Conservation (phyloP, 2,113 vertebrate species). For the Nibea albiflora region DNA sequence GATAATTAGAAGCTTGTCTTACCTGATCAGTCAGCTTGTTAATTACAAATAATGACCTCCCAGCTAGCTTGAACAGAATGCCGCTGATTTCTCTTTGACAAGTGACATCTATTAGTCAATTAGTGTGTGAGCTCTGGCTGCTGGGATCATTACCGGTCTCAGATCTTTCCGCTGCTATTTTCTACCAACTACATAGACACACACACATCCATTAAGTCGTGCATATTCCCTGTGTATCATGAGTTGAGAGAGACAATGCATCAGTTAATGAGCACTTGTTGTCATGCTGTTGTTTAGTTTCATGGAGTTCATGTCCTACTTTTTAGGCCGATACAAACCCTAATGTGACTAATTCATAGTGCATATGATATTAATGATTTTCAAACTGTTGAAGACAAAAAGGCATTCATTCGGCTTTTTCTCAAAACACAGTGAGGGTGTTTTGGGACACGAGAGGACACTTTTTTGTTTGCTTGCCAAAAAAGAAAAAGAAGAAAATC, state of each 20-base stretch:
- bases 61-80: conserved; percentile 50
- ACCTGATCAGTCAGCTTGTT: conserved; percentile 56
- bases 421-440: background rate
- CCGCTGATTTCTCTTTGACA: conserved; percentile 55
- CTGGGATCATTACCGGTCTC: conserved; percentile 48
- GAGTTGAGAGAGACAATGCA: conserved; percentile 44
- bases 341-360: conserved; percentile 29
- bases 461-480: background rate
- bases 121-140: conserved; percentile 36
- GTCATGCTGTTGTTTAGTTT: conserved; percentile 20
- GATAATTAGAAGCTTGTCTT: conserved; percentile 41
- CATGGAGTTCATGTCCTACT: conserved; percentile 11
- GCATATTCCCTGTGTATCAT: conserved; percentile 40
- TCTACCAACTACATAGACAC: conserved; percentile 28
- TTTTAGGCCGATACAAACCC: conserved; percentile 21
- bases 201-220: conserved; percentile 32
- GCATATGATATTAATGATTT: background rate
- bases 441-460: background rate
- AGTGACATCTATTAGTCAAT: conserved; percentile 65
- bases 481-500: background rate
- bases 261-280: conserved; percentile 52
- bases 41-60: conserved; percentile 53
- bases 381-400: background rate
- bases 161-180: conserved; percentile 52
- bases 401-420: background rate